Evolutionary conservation across 2,888 invertebrate genomes (phyloP), one percentile per base, ranked within the genome.

Genomic region (Athrips mouffetella): DNA sequence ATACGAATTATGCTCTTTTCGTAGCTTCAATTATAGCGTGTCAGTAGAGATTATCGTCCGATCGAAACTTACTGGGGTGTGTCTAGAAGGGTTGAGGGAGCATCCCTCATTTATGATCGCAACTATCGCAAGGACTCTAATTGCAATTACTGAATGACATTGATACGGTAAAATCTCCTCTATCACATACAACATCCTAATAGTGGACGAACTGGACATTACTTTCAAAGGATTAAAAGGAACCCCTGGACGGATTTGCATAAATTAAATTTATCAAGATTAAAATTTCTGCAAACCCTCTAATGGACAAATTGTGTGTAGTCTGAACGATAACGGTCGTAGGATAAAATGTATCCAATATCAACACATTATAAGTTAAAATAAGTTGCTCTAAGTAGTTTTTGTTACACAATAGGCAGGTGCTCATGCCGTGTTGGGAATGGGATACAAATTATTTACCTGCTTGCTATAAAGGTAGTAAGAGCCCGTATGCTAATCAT

Each of bases 21-120:
- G 53, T 51, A 47, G 35, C 42, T 50, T 59, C 54, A 62, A 65
- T 64, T 58, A 59, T 52, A 50, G 55, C 51, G 40, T 67, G 63
- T 74, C 70, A 59, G 63, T 62, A 65, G 58, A 67, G 67, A 76
- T 77, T 70, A 76, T 57, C 57, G 58, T 52, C 59, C 60, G 56
- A 65, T 75, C 65, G 60, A 65, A 74, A 74, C 55, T 65, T 71
- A 75, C 63, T 73, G 65, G 83, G 83, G 83, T 79, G 78, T 68
- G 67, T 76, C 66, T 64, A 63, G 60, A 58, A 83, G 85, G 86
- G 85, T 85, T 84, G 75, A 67, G 82, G 84, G 83, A 75, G 70
- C 62, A 69, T 73, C 76, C 76, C 57, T 53, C 65, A 56, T 66
- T 66, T 63, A n/a, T n/a, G 67, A n/a, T n/a, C n/a, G n/a, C n/a